These are phyloP conservation scores for Drosophila takahashii DNA, from an alignment of 1,140 invertebrate species.

Conservation along the genomic window DNA sequence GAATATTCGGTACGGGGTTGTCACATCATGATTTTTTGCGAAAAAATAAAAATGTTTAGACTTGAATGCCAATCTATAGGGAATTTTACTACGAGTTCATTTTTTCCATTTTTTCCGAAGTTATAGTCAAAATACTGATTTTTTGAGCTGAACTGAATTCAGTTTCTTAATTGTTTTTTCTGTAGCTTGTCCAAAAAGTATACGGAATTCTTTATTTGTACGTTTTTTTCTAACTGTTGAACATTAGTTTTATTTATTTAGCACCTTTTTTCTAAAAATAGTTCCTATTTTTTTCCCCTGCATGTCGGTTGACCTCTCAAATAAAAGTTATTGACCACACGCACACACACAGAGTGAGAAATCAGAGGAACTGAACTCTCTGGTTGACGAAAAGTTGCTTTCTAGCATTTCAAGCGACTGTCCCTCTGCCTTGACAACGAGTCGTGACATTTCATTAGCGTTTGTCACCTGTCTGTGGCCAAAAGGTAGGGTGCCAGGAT, in stretches of 20 bases:
- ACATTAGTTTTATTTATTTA: not conserved
- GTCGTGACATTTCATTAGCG: constrained; percentile 72
- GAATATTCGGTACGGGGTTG: too few species aligned
- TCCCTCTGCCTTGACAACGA: constrained; percentile 23
- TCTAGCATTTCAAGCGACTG: constrained; percentile 10
- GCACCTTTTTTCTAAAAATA: not conserved
- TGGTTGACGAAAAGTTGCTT: constrained; percentile 25
- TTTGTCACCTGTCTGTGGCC: constrained; percentile 37
- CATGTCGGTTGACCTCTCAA: not conserved
- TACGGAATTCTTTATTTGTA: too few species aligned
- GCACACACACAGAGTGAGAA: not conserved
- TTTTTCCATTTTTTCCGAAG: too few species aligned
- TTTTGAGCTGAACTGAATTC: too few species aligned
- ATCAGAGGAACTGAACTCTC: not conserved
- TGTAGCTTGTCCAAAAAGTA: too few species aligned
- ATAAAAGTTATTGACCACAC: constrained; percentile 13
- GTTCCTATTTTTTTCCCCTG: not conserved
- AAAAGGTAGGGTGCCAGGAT: not conserved
- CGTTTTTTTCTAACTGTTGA: not conserved
- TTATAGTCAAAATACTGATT: too few species aligned
- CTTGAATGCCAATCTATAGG: too few species aligned
- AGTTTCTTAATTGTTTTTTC: too few species aligned
- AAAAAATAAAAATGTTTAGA: too few species aligned
- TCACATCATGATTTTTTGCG: too few species aligned
- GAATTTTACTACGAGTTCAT: too few species aligned